phyloP scores from a whole-genome alignment of 2,113 vertebrate species.

The Pelobates fuscus region DNA sequence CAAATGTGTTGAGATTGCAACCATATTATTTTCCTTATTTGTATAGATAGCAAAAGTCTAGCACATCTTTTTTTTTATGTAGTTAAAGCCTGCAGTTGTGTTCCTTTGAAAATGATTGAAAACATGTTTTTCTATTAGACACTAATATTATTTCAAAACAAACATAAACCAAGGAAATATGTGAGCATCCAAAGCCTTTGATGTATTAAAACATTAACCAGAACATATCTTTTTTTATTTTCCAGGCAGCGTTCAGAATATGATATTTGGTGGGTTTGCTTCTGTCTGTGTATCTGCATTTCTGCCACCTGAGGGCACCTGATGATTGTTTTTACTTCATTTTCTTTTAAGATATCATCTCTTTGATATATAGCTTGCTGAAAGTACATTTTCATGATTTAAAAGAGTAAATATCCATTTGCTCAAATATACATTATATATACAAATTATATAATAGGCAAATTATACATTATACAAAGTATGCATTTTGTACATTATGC shows the following conservation, averaged over 20 bases:
- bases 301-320: conserved; percentile 42
- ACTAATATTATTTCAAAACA: conserved; percentile 12
- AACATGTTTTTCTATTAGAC: conserved; percentile 5
- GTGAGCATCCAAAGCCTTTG: conserved; percentile 29
- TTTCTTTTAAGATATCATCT: conserved; percentile 19
- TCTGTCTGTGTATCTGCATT: conserved; percentile 31
- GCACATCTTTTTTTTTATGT: too few species aligned
- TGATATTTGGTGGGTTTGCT: neutral
- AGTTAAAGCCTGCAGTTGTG: conserved; percentile 18
- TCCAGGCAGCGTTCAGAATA: conserved; percentile 2
- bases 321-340: conserved; percentile 26
- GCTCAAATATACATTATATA: neutral
- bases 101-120: conserved; percentile 35
- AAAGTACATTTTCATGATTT: neutral
- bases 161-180: conserved; percentile 6
- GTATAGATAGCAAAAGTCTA: too few species aligned
- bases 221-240: conserved; percentile 16
- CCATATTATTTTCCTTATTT: too few species aligned
- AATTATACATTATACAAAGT: too few species aligned
- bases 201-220: conserved; percentile 7
- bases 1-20: too few species aligned
- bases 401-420: neutral
- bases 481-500: too few species aligned
- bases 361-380: conserved; percentile 28
- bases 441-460: too few species aligned